These are phyloP conservation scores for Tapirus indicus DNA, from an alignment of 2,797 vertebrate genomes.

Conservation along the genomic window DNA sequence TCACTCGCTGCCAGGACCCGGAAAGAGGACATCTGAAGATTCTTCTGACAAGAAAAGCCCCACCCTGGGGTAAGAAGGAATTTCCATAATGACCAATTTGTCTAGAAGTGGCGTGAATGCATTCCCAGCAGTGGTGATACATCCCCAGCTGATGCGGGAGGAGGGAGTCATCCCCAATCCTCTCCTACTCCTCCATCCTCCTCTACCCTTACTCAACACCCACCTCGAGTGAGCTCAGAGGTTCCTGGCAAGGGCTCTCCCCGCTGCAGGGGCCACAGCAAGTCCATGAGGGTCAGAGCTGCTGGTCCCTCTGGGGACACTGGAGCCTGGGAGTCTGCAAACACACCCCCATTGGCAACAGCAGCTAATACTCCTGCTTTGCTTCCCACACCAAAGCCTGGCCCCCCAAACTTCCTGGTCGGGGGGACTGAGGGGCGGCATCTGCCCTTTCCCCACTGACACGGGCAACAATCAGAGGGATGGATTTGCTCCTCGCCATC, in stretches of 20 bases:
- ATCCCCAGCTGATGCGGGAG: neutral
- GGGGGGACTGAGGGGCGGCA: neutral
- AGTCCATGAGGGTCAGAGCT: neutral
- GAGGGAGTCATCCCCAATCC: neutral
- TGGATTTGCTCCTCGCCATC: neutral
- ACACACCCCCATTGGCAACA: neutral
- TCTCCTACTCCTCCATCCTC: neutral
- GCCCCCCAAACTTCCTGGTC: neutral
- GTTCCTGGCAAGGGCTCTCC: slow-evolving; percentile 20
- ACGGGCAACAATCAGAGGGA: neutral
- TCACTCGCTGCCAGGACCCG: neutral
- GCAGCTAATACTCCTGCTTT: neutral
- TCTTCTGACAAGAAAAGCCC: neutral
- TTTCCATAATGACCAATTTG: slow-evolving; percentile 49
- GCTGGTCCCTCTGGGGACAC: neutral
- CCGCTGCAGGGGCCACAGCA: neutral
- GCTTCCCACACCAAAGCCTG: neutral
- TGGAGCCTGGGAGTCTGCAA: slow-evolving; percentile 34
- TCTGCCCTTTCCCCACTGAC: neutral
- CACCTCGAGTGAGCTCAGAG: slow-evolving; percentile 18
- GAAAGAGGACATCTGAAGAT: neutral
- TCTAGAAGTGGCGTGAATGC: neutral
- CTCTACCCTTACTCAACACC: neutral
- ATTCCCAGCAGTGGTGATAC: slow-evolving; percentile 60
- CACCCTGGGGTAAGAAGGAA: neutral